Base-by-base conservation (phyloP, 1,140 invertebrate species). In the Drepana arcuata region DNA sequence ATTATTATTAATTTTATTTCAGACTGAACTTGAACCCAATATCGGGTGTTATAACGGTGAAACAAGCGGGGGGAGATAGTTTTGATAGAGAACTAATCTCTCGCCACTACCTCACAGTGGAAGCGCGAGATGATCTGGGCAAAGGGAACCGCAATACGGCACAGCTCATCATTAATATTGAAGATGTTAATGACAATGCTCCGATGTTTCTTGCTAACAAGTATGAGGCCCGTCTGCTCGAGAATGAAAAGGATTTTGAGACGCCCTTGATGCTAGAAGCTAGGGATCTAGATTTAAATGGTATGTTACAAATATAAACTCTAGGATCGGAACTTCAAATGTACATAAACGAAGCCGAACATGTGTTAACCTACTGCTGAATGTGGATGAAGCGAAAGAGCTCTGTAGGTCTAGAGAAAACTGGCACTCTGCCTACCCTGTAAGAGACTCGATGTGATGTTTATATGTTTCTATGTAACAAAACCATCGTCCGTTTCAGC, bases 71-170 rank as follows among this genome's bases (percentile, higher is more conserved):
- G 0, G 88, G 87, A 7, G 78, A 89, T 1, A 88, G 86, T 37
- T 95, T 98, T 58, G 96, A 98, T 75, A 85, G 96, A 15, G 96
- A 99, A 78, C 86, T 93, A 14, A 87, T 94, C 6, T 89, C 92
- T 0, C 88, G 91, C 4, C 95, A 97, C 83, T 97, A 92, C 80
- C 82, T 99, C 2, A 97, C 94, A 0, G 91, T 96, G 0, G 96
- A 98, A 73, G 96, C 95, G 0, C 85, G 94, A 49, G 96, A 98
- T 70, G 91, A 94, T 75, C 78, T 92, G 27, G 94, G 95, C 3
- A 86, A 88, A 47, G 95, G 95, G 32, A 58, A 50, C 55, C 51
- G 53, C 38, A 49, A 49, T 33, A 49, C 46, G 0, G 93, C 90
- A 1, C 95, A 96, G 72, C 77, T 98, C 2, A 88, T 94, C 2